Conservation (phyloP, 2,888 invertebrate genomes). For the Ephialtes manifestator region DNA sequence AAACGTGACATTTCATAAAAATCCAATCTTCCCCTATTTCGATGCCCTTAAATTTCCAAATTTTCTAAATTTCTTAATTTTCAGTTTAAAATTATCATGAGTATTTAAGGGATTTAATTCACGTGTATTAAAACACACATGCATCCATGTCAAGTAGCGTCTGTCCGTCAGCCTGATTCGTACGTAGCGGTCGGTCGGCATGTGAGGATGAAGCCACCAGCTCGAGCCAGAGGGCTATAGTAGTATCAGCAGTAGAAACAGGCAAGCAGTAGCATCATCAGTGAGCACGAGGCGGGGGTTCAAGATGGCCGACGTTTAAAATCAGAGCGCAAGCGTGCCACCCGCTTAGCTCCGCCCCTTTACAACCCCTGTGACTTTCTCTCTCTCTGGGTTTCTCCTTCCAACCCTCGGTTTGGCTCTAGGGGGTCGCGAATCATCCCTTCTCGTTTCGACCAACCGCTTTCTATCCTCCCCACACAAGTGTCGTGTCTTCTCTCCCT, state of each 20-base stretch:
- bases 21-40: too few relatives aligned
- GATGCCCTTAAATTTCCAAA: too few relatives aligned
- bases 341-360: conserved; percentile 69
- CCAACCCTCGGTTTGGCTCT: conserved; percentile 44
- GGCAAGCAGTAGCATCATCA: conserved; percentile 5
- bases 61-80: too few relatives aligned
- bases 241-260: conserved; percentile 17
- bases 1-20: too few relatives aligned
- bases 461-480: conserved; percentile 62
- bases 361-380: conserved; percentile 44
- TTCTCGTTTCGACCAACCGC: conserved; percentile 71
- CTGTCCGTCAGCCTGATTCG: background rate
- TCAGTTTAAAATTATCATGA: too few relatives aligned
- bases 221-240: conserved; percentile 14
- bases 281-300: conserved; percentile 61
- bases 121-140: background rate
- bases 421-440: conserved; percentile 69
- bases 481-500: conserved; percentile 67
- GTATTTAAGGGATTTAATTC: background rate
- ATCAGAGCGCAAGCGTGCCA: conserved; percentile 78
- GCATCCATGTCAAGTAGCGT: background rate
- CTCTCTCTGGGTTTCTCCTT: conserved; percentile 49
- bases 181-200: conserved; percentile 77
- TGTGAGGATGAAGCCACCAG: conserved; percentile 72
- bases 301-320: conserved; percentile 81